phyloP scores from a whole-genome alignment of 2,797 vertebrate species.

The Acipenser transmontanus region DNA sequence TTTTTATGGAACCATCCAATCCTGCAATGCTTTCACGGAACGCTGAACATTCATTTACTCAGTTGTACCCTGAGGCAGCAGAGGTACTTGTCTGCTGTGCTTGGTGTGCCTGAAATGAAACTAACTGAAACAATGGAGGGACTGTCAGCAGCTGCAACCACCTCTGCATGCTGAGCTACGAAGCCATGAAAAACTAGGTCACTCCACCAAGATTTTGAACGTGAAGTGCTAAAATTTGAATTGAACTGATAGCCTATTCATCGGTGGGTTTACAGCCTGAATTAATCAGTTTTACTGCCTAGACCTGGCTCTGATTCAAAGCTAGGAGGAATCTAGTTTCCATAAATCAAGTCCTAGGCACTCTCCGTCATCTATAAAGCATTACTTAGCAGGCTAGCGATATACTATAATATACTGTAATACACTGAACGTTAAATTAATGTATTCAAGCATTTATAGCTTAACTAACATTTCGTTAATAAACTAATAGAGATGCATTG shows the following conservation, averaged over 20 bases:
- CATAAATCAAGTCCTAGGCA: slow-evolving; percentile 28
- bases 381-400: not conserved
- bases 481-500: too few relatives aligned
- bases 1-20: slow-evolving; percentile 21
- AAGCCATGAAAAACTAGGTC: slow-evolving; percentile 32
- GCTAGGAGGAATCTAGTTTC: slow-evolving; percentile 30
- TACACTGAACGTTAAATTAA: not conserved
- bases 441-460: not conserved
- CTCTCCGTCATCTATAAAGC: not conserved
- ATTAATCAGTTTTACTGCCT: too few relatives aligned
- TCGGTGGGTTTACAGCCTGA: not conserved
- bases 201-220: slow-evolving; percentile 15
- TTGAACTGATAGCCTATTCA: not conserved
- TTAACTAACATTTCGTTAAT: too few relatives aligned
- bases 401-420: not conserved
- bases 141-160: slow-evolving; percentile 36
- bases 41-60: slow-evolving; percentile 24
- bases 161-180: slow-evolving; percentile 31
- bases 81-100: slow-evolving; percentile 30
- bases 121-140: slow-evolving; percentile 35
- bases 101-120: slow-evolving; percentile 37
- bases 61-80: slow-evolving; percentile 31
- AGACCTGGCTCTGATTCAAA: slow-evolving; percentile 19
- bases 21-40: slow-evolving; percentile 19
- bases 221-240: slow-evolving; percentile 4